Percentiles rank a stretch among this genome's conserved stretches.
Evolutionary conservation across 2,888 invertebrate species (phyloP).

Genomic region (Junonia oenone): DNA sequence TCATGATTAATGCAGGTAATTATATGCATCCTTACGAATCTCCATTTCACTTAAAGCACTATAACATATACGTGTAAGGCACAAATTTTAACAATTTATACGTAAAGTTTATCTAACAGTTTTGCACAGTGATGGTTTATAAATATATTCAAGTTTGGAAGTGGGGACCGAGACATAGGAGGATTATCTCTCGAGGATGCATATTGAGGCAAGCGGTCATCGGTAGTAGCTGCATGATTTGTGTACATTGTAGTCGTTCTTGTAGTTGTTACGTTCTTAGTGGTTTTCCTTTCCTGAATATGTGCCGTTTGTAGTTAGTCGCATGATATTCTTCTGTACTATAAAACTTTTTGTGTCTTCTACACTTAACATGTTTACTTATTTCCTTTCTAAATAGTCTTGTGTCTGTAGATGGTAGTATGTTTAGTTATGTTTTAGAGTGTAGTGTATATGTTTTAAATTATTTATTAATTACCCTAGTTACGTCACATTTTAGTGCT

Average conservation of each 20-base stretch:
- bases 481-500: conserved; percentile 29
- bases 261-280: background rate
- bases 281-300: background rate
- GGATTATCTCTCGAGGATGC: conserved; percentile 67
- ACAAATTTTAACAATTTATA: conserved; percentile 28
- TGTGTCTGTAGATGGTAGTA: background rate
- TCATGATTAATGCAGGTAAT: conserved; percentile 88
- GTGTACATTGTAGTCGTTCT: conserved; percentile 13
- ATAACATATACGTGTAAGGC: conserved; percentile 31
- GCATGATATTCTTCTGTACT: background rate
- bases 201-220: conserved; percentile 76
- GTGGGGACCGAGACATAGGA: conserved; percentile 45
- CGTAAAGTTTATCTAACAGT: conserved; percentile 64
- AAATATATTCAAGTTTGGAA: conserved; percentile 42
- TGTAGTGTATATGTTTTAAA: background rate
- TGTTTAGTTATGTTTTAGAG: background rate
- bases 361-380: background rate
- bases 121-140: conserved; percentile 54
- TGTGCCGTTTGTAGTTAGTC: background rate
- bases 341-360: background rate
- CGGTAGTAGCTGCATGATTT: conserved; percentile 20
- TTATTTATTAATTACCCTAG: conserved; percentile 26
- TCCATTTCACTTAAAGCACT: conserved; percentile 30
- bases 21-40: conserved; percentile 76
- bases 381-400: background rate